A percentile compares a stretch with the other conserved stretches of the same genome.
Evolutionary conservation across 2,797 vertebrate species (phyloP).

Genomic region (Lithobates sylvaticus): DNA sequence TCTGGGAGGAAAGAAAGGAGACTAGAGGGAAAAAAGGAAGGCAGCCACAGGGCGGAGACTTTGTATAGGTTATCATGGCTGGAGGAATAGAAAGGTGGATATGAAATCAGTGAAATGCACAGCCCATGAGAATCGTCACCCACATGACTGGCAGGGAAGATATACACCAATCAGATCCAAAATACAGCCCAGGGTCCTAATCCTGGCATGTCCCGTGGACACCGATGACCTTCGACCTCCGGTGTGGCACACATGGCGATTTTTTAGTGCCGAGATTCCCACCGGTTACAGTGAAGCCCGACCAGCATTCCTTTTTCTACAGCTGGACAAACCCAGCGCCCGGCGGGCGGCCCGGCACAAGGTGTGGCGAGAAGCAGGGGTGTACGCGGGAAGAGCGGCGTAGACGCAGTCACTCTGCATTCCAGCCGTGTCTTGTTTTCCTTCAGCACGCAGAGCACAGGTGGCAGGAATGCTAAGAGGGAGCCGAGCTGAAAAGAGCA

Average conservation of each 20-base stretch:
- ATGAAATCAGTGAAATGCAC: too few relatives aligned
- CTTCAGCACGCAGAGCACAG: conserved; percentile 41
- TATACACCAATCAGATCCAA: too few relatives aligned
- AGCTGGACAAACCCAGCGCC: not conserved
- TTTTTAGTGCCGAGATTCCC: not conserved
- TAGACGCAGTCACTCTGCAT: conserved; percentile 31
- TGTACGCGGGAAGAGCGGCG: too few relatives aligned
- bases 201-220: too few relatives aligned
- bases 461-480: conserved; percentile 59
- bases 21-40: not conserved
- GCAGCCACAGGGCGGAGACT: too few relatives aligned
- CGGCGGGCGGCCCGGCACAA: not conserved
- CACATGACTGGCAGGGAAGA: too few relatives aligned
- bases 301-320: not conserved
- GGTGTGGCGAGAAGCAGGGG: not conserved
- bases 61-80: too few relatives aligned
- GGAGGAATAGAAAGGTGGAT: too few relatives aligned
- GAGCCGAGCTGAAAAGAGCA: conserved; percentile 29
- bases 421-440: conserved; percentile 44
- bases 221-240: not conserved
- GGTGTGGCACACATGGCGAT: not conserved
- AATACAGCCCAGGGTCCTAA: not conserved
- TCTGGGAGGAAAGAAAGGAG: not conserved
- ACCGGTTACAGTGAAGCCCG: not conserved
- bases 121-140: too few relatives aligned